Percentiles rank a stretch among this genome's conserved stretches.
These are phyloP conservation scores for Himalopsyche kuldschensis DNA, from an alignment of 2,888 invertebrate species.

Conservation along the genomic window DNA sequence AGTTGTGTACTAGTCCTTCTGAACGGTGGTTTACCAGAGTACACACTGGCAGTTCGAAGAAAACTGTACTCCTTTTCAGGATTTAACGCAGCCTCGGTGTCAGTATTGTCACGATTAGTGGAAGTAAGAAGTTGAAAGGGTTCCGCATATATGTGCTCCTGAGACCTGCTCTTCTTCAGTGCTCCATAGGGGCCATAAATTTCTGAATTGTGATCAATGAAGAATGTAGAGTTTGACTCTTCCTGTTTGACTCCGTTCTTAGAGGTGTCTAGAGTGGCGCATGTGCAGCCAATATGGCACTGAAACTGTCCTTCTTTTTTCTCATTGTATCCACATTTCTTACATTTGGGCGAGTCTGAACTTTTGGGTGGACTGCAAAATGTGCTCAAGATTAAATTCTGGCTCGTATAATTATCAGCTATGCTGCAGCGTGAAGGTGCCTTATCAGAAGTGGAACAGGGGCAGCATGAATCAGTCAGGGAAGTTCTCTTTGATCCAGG, in stretches of 20 bases:
- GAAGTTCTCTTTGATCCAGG: constrained; percentile 42
- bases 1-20: constrained; percentile 30
- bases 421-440: constrained; percentile 1
- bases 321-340: constrained; percentile 46
- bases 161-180: constrained; percentile 41
- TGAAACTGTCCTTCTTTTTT: constrained; percentile 49
- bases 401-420: constrained; percentile 6
- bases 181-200: constrained; percentile 25
- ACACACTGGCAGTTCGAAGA: constrained; percentile 6
- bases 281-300: constrained; percentile 53
- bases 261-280: constrained; percentile 40
- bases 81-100: neutral
- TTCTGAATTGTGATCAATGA: constrained; percentile 42
- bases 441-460: constrained; percentile 42
- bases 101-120: neutral
- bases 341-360: constrained; percentile 41
- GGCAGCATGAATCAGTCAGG: constrained; percentile 43
- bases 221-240: constrained; percentile 47
- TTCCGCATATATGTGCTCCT: constrained; percentile 67
- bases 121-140: constrained; percentile 49
- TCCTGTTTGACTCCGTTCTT: neutral
- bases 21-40: constrained; percentile 11
- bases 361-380: constrained; percentile 23
- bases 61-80: neutral
- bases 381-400: constrained; percentile 26